These are phyloP conservation scores for Actinia equina DNA, from an alignment of 64 coral and sea anemone genomes.

Conservation along the genomic window DNA sequence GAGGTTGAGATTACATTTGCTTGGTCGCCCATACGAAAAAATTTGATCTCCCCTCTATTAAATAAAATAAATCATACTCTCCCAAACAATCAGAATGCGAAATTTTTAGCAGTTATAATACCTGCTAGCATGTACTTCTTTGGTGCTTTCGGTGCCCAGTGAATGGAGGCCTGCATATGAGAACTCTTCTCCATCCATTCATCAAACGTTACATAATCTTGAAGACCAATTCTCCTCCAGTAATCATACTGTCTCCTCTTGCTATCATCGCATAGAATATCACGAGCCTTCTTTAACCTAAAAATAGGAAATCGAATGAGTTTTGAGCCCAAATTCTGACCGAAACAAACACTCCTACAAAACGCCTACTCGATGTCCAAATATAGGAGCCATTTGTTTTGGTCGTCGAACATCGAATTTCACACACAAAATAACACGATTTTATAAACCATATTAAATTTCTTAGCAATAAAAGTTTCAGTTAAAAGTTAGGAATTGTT, in stretches of 20 bases:
- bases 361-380: not conserved
- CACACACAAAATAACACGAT: not conserved
- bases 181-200: conserved; percentile 52
- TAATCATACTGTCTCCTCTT: conserved; percentile 73
- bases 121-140: conserved; percentile 62
- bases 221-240: conserved; percentile 62
- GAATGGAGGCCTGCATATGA: conserved; percentile 61
- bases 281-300: conserved; percentile 56
- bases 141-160: conserved; percentile 52
- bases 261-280: conserved; percentile 73
- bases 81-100: no score
- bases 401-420: not conserved
- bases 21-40: no score
- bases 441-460: no score
- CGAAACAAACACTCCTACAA: not conserved
- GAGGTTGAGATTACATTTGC: no score
- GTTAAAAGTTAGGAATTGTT: no score
- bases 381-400: not conserved
- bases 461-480: no score
- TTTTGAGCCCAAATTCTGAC: not conserved
- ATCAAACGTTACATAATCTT: conserved; percentile 57
- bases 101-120: not conserved
- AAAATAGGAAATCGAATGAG: not conserved
- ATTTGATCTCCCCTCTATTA: no score
- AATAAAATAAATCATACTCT: no score